Conservation (phyloP, 1,140 invertebrate species). For the Pseudomyrmex pallidus region DNA sequence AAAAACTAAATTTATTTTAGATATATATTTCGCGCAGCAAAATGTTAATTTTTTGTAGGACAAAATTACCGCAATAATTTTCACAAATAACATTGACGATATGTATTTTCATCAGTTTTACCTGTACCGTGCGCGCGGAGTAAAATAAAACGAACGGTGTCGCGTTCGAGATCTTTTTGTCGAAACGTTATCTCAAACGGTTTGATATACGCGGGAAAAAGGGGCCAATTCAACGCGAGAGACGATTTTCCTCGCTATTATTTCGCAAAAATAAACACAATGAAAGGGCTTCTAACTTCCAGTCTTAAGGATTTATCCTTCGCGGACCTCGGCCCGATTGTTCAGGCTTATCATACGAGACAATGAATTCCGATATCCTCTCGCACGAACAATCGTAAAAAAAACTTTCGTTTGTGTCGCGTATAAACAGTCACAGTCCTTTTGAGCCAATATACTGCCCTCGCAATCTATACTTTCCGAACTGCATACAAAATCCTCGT, state of each 20-base stretch:
- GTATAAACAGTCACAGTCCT: constrained; percentile 15
- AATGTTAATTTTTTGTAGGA: too few species aligned
- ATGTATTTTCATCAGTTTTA: too few species aligned
- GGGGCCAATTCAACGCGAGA: not conserved
- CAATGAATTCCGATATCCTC: constrained; percentile 2
- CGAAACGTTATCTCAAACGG: not conserved
- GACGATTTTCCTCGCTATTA: not conserved
- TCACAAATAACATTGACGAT: too few species aligned
- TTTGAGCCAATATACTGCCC: constrained; percentile 18
- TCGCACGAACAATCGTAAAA: constrained; percentile 29
- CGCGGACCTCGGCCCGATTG: not conserved
- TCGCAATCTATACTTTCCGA: constrained; percentile 7
- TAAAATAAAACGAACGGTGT: not conserved
- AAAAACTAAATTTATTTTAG: too few species aligned
- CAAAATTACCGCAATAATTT: too few species aligned
- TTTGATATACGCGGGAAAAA: constrained; percentile 27
- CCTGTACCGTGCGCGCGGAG: too few species aligned
- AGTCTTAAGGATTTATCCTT: constrained; percentile 8
- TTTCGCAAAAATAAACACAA: constrained; percentile 24
- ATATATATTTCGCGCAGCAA: too few species aligned
- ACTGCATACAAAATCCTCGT: not conserved
- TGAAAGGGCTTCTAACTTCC: constrained; percentile 16
- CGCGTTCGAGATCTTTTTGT: not conserved
- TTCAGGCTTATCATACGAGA: not conserved
- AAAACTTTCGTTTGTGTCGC: constrained; percentile 24